Base-by-base conservation (phyloP, 1,140 invertebrate species). In the Leptinotarsa undecemlineata region DNA sequence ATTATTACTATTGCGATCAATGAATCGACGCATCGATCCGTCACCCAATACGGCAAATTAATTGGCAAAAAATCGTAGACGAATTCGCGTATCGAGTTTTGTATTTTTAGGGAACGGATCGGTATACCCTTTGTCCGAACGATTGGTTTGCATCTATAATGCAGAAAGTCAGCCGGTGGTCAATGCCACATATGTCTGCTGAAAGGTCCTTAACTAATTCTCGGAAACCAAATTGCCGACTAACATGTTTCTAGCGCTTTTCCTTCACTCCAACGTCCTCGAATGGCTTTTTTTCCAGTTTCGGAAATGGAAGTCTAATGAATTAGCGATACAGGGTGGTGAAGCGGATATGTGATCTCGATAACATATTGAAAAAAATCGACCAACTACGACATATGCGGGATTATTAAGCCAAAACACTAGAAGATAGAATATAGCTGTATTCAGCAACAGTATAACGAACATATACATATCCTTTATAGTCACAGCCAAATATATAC, bases 61-160 rank as follows among this genome's bases (percentile, higher is more conserved):
- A 57, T 57, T 57, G 51, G 51, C 51, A 57, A 57, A 57, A 19
- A 57, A 57, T 17, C 51, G n/a, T 19, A 17, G 33, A 42, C 8
- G 51, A n/a, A 57, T 57, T 57, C 51, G n/a, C 51, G 51, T 57
- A 42, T 42, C 33, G 33, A 42, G 33, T 42, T 42, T 42, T 57
- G n/a, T 15, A 57, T 57, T 57, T 57, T 57, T 57, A 57, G 51
- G n/a, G 14, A 57, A 57, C 33, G 51, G 51, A 57, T 57, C 51
- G 51, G 51, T 17, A 19, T 57, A 57, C 83, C 82, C 79, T 84
- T 75, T 82, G 77, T 68, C 23, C 23, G n/a, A 57, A 67, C 21
- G 26, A 67, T n/a, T 19, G 33, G 68, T 68, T 61, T 60, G 23
- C 66, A 60, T 66, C 63, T 48, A 60, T 48, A 74, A 68, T 68